Evolutionary conservation across 2,797 vertebrate genomes (phyloP), one percentile per base, ranked within the genome.

Genomic region (Myotis daubentonii): DNA sequence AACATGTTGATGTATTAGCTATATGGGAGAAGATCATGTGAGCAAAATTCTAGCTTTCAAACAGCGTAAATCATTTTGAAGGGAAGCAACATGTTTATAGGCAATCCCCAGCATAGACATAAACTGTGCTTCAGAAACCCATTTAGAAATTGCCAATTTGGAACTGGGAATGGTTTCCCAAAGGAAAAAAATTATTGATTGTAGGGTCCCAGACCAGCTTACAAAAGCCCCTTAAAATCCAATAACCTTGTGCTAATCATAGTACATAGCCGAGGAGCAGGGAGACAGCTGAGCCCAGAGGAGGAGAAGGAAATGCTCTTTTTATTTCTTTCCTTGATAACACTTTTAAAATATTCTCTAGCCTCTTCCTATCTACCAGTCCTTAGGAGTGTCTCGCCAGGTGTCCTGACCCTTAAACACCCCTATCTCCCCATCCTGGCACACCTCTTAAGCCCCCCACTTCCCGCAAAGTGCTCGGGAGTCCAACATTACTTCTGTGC

Each of bases 141-240:
- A 76, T 80, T 93, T 89, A 94, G 87, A 96, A 96, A 38, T 78
- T 90, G 75, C 15, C 88, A 62, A 11, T 93, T 95, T 89, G 89
- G 85, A 93, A 30, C 36, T 72, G 53, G 74, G 22, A 94, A 92
- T 94, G 57, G 4, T 76, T 95, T 94, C 75, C 89, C 53, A 70
- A n/a, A 75, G 84, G 66, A 17, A 36, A 53, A 55, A 25, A 47
- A 72, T 30, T 25, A 36, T 75, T 87, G 28, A n/a, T 74, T 74
- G 38, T 62, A 60, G 68, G 16, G 19, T 41, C 66, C 75, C 85
- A 79, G 91, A 66, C 38, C 51, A 90, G 36, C 8, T 51, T 72
- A 74, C 36, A 66, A 57, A 87, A 84, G 17, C 11, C 23, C 53
- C 30, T 41, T 88, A 65, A 93, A 87, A 82, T 57, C 28, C 33